Evolutionary conservation across 2,797 vertebrate species (phyloP).

Genomic region (Limnodromus scolopaceus): DNA sequence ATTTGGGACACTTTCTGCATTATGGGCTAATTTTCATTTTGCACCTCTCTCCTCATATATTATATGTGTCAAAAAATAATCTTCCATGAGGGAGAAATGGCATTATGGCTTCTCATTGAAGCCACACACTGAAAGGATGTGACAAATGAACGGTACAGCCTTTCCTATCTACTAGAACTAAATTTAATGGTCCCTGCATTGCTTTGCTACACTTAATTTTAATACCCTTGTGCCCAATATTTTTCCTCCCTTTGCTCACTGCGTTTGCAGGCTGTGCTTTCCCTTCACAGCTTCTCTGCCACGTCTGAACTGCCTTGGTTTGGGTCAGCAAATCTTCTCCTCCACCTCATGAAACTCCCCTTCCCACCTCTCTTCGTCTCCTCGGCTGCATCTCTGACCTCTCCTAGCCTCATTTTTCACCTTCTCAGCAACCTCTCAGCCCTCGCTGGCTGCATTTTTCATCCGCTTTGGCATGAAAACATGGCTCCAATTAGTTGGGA

Average conservation of each 20-base stretch:
- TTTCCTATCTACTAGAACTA: neutral
- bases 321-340: neutral
- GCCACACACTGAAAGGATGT: neutral
- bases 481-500: slow-evolving; percentile 19
- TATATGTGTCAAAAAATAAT: neutral
- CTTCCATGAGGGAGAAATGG: neutral
- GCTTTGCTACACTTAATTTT: neutral
- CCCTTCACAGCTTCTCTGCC: neutral
- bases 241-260: neutral
- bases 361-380: neutral
- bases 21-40: neutral
- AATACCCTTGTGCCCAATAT: neutral
- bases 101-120: neutral
- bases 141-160: neutral
- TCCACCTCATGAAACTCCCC: neutral
- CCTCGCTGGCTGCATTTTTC: neutral
- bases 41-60: neutral
- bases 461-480: slow-evolving; percentile 24
- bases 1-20: neutral
- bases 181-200: neutral
- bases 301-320: neutral
- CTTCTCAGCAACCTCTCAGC: neutral
- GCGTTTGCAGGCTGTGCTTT: neutral
- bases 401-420: slow-evolving; percentile 19
- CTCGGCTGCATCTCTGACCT: neutral